Evolutionary conservation across 2,797 vertebrate genomes (phyloP), one percentile per base, ranked within the genome.

Genomic region (Neomorphus geoffroyi): DNA sequence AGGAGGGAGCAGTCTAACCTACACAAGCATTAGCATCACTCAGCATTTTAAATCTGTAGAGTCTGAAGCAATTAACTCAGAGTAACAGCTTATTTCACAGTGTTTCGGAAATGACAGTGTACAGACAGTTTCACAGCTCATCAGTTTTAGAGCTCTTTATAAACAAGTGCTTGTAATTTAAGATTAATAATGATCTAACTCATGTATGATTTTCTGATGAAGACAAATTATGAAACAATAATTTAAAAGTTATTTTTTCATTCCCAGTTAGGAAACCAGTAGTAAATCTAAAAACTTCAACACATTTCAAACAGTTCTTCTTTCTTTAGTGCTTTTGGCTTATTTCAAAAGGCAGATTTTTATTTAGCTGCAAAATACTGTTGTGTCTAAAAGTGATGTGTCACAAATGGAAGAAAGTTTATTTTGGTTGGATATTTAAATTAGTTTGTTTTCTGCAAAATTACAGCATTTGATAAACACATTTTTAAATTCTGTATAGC

Each of bases 101-200:
- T n/a, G 21, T 84, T 96, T 94, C 88, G 69, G 60, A 96, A 92
- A 64, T 83, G 69, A 81, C 61, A 77, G 45, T 13, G 8, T 43
- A 13, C 61, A n/a, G n/a, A n/a, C n/a, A 88, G 54, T 85, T 92
- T 86, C 89, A 70, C 21, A 61, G 77, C 62, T 96, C 66, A 86
- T 95, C 60, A 70, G 41, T 80, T 97, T 96, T 85, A 81, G 80
- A 93, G 91, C 78, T 71, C 92, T 86, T 96, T 94, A 94, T 81
- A 95, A 96, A 95, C 50, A 94, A 97, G 45, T 62, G 60, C 28
- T 95, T 92, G 48, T 89, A 90, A 95, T 96, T 95, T 91, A 95
- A 88, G 53, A 86, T 85, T 70, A 93, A 88, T 97, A 96, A 91
- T 75, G 74, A 92, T 66, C 91, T 85, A 73, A 92, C 46, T 80